Conservation (phyloP, 2,888 invertebrate genomes). For the Andricus curvator region DNA sequence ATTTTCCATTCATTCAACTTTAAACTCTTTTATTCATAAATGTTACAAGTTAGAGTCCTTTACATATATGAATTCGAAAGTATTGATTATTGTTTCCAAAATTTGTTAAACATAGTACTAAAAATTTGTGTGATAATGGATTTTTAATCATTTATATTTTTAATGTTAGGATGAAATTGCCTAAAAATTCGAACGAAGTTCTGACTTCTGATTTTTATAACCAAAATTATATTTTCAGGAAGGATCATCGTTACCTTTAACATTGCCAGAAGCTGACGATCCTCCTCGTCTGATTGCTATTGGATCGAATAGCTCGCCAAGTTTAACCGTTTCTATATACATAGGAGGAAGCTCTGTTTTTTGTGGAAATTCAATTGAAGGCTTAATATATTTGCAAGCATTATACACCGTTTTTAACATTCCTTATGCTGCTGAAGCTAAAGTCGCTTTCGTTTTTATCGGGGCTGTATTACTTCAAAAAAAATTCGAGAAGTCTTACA, state of each 20-base stretch:
- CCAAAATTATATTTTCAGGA: neutral
- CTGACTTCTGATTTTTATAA: neutral
- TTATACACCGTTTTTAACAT: conserved; percentile 2
- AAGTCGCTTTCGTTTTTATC: conserved; percentile 3
- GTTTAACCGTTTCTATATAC: neutral
- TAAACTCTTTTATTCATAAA: too few relatives aligned
- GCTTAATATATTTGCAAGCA: conserved; percentile 13
- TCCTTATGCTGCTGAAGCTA: neutral
- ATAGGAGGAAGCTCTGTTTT: conserved; percentile 6
- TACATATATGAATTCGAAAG: too few relatives aligned
- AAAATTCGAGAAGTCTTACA: conserved; percentile 16
- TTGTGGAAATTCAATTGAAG: conserved; percentile 1
- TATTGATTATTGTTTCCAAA: too few relatives aligned
- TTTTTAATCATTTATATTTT: too few relatives aligned
- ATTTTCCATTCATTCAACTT: too few relatives aligned
- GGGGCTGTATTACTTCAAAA: conserved; percentile 16
- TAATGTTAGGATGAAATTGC: too few relatives aligned
- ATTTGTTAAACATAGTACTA: too few relatives aligned
- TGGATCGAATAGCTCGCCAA: neutral
- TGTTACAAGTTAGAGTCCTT: too few relatives aligned
- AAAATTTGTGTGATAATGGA: too few relatives aligned
- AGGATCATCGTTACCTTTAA: neutral
- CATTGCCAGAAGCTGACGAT: neutral
- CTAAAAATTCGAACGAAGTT: neutral
- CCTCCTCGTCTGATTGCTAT: conserved; percentile 16